Evolutionary conservation across 1,140 invertebrate genomes (phyloP), one percentile per base, ranked within the genome.

Genomic region (Calycopis cecrops): DNA sequence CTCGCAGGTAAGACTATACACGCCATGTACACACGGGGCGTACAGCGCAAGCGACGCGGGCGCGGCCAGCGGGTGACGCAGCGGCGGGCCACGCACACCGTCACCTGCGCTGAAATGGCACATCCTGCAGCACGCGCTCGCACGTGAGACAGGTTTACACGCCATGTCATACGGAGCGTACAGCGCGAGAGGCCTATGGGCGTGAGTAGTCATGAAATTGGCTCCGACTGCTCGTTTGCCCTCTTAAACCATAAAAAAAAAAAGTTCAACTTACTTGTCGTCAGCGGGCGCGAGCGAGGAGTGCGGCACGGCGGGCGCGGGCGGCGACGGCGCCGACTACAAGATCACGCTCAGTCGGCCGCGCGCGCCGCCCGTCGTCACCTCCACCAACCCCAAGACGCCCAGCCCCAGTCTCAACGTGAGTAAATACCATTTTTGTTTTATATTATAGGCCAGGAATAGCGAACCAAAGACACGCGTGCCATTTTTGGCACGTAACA

Each of bases 321-420:
- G 11, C 17, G 38, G 35, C 14, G 49, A 55, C 50, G 68, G 69
- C 52, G 54, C 66, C 8, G 76, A 85, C 60, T 89, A 73, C 76
- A 89, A 89, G 75, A 89, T 88, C 55, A 87, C 83, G 42, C 73
- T 85, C 57, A 59, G 62, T 71, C 73, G 84, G 16, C 86, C 71
- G 76, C 73, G 61, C 79, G 55, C 67, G 67, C 70, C 85, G 62
- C 74, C 71, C 62, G 87, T 92, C 58, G 93, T 94, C 52, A 93
- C 93, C 49, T 95, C 94, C 35, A 94, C 94, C 48, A 93, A 94
- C 82, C 93, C 93, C 54, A 95, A 94, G 87, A 95, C 94, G 42
- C 94, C 94, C 55, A 94, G 93, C 85, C 93, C 94, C 28, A 92
- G 88, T 58, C 88, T 88, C 47, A 87, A 90, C 77, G 89, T 86